These are phyloP conservation scores for Eilema caniola DNA, from an alignment of 2,888 invertebrate genomes.

Conservation along the genomic window DNA sequence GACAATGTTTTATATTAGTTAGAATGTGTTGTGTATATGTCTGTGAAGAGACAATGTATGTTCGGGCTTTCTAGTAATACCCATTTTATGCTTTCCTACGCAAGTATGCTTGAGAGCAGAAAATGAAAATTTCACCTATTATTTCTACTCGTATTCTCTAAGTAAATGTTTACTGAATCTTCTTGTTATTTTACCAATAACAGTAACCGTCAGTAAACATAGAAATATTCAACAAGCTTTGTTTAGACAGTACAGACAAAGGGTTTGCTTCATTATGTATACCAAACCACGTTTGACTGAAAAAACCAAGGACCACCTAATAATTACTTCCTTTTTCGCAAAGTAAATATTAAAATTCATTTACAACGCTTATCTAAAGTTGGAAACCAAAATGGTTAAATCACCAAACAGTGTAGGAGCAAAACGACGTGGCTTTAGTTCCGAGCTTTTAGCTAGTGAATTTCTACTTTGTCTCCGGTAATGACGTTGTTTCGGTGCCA, in stretches of 20 bases:
- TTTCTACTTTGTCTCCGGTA: constrained; percentile 48
- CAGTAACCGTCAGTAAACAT: not conserved
- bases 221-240: not conserved
- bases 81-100: not conserved
- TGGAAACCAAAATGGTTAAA: constrained; percentile 32
- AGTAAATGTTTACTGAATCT: not conserved
- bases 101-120: not conserved
- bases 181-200: constrained; percentile 1
- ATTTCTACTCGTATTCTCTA: not conserved
- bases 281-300: not conserved
- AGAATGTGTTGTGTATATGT: not conserved
- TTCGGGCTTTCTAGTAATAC: not conserved
- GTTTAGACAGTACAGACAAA: not conserved
- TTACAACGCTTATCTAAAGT: constrained; percentile 30
- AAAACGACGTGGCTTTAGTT: constrained; percentile 38
- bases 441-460: constrained; percentile 45
- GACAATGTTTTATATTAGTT: too few species aligned
- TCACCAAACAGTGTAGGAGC: constrained; percentile 33
- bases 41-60: too few species aligned
- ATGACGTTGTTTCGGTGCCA: constrained; percentile 42
- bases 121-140: not conserved
- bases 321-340: not conserved
- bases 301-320: not conserved
- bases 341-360: constrained; percentile 15
- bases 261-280: not conserved